A percentile compares a stretch with the other conserved stretches of the same genome.
phyloP scores from a whole-genome alignment of 1,140 invertebrate genomes.

The Camponotus floridanus region DNA sequence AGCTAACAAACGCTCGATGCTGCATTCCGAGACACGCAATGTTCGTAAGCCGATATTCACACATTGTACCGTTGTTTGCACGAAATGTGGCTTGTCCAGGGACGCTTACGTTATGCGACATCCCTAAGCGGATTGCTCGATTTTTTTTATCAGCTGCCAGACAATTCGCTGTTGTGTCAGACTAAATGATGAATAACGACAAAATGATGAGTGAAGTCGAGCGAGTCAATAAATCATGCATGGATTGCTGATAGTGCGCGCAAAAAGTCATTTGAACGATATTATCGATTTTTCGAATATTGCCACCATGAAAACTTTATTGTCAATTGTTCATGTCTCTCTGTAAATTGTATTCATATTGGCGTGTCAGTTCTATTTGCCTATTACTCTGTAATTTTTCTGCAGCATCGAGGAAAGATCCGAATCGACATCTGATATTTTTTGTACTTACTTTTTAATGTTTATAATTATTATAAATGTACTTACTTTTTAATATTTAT shows the following conservation, averaged over 20 bases:
- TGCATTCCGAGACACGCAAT: constrained; percentile 33
- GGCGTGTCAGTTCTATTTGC: background rate
- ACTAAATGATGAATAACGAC: constrained; percentile 34
- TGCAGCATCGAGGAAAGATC: background rate
- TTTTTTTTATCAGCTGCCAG: constrained; percentile 40
- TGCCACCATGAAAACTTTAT: background rate
- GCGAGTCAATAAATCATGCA: background rate
- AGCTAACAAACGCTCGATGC: constrained; percentile 16
- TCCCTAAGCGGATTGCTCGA: constrained; percentile 14
- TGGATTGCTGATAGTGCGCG: background rate
- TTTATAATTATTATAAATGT: background rate
- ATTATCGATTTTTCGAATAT: background rate
- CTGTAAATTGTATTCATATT: background rate
- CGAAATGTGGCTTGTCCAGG: background rate
- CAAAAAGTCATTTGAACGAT: background rate
- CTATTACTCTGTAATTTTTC: background rate
- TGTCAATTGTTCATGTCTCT: background rate
- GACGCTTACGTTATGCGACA: constrained; percentile 19
- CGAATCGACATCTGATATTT: background rate
- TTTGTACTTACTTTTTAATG: background rate
- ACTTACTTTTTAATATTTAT: background rate
- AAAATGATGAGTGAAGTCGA: constrained; percentile 16
- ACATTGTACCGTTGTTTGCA: constrained; percentile 7
- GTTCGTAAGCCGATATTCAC: constrained; percentile 40
- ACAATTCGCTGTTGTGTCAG: background rate